phyloP scores from a whole-genome alignment of 2,888 invertebrate species.

The Tuberolachnus salignus region DNA sequence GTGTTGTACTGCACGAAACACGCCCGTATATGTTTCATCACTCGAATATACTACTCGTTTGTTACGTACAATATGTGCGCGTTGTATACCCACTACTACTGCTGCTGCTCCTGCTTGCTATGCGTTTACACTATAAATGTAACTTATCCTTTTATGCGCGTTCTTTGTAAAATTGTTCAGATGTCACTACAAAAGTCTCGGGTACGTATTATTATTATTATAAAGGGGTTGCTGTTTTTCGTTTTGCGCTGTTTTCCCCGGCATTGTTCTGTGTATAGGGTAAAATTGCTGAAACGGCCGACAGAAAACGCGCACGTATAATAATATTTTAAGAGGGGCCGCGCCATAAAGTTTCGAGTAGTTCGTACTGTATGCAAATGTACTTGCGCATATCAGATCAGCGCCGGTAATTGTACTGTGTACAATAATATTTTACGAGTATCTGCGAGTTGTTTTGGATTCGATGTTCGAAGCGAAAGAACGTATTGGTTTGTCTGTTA shows the following conservation, averaged over 20 bases:
- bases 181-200: constrained; percentile 34
- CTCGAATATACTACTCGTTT: constrained; percentile 33
- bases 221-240: constrained; percentile 16
- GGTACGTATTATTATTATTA: neutral
- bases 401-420: too few relatives aligned
- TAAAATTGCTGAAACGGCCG: neutral
- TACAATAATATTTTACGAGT: too few relatives aligned
- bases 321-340: constrained; percentile 11
- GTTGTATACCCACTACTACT: too few relatives aligned
- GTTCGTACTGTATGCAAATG: neutral
- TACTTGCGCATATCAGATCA: neutral
- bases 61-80: too few relatives aligned
- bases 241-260: constrained; percentile 12
- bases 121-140: constrained; percentile 23
- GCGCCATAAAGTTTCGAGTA: neutral
- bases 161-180: constrained; percentile 37
- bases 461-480: too few relatives aligned
- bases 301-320: constrained; percentile 8
- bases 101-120: too few relatives aligned
- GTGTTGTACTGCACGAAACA: neutral
- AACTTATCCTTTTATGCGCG: constrained; percentile 37
- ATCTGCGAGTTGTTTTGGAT: too few relatives aligned
- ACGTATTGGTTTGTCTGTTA: too few relatives aligned
- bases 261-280: neutral
- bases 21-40: constrained; percentile 33